Evolutionary conservation across 2,888 invertebrate genomes (phyloP).

Genomic region (Calephelis perditalis): DNA sequence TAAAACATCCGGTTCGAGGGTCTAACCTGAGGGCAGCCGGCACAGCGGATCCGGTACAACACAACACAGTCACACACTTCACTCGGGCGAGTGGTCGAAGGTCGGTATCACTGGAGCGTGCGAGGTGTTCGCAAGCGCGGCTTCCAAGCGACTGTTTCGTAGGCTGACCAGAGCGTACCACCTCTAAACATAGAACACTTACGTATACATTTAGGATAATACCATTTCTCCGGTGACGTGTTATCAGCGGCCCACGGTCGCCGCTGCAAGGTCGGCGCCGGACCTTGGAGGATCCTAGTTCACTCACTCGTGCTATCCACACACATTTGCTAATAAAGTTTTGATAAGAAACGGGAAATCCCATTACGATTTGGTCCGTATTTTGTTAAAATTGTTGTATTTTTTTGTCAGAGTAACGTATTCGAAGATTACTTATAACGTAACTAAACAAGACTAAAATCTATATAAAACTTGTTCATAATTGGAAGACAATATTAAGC

Average conservation of each 20-base stretch:
- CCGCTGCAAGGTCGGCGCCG: constrained; percentile 60
- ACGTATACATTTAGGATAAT: constrained; percentile 45
- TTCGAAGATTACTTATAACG: too few species aligned
- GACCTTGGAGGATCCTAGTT: constrained; percentile 44
- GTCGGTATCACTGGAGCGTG: constrained; percentile 64
- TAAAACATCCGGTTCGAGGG: constrained; percentile 5
- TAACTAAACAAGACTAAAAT: too few species aligned
- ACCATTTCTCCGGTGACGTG: constrained; percentile 54
- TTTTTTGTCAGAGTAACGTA: too few species aligned
- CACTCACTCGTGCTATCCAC: background rate
- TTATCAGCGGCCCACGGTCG: constrained; percentile 43
- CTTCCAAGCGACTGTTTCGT: constrained; percentile 67
- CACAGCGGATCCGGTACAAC: constrained; percentile 40
- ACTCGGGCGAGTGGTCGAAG: constrained; percentile 70
- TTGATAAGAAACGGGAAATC: background rate
- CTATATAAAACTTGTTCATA: too few species aligned
- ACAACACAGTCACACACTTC: constrained; percentile 75
- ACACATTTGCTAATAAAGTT: background rate
- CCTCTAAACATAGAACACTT: constrained; percentile 60
- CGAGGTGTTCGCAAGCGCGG: constrained; percentile 71
- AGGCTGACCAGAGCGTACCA: constrained; percentile 42
- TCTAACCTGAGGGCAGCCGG: constrained; percentile 13
- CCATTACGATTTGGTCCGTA: too few species aligned
- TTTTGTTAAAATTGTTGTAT: too few species aligned
- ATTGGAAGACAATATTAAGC: too few species aligned